Conservation (phyloP, 2,113 vertebrate genomes). For the Halcyon malimbica region DNA sequence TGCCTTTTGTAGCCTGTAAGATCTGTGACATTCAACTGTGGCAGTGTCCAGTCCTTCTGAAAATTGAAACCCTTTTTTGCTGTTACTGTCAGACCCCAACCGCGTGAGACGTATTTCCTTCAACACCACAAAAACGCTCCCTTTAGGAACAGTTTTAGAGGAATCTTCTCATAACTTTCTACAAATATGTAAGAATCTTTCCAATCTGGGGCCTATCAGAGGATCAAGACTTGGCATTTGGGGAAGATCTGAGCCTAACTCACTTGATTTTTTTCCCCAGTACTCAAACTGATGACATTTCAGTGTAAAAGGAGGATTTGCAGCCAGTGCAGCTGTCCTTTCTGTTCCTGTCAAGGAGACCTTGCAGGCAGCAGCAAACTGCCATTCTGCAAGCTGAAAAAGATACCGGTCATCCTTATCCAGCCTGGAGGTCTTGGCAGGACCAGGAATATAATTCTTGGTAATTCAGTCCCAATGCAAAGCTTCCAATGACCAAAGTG, state of each 20-base stretch:
- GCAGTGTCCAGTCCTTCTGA: background rate
- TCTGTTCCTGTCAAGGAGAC: background rate
- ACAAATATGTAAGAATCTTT: background rate
- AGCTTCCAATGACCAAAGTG: background rate
- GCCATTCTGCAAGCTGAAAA: background rate
- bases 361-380: background rate
- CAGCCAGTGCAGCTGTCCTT: background rate
- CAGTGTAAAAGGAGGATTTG: background rate
- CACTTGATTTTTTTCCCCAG: background rate
- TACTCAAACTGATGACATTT: background rate
- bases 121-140: background rate
- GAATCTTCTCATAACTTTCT: background rate
- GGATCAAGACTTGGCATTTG: background rate
- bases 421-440: background rate
- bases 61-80: background rate
- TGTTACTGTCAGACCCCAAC: background rate
- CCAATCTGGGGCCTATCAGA: background rate
- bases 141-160: background rate
- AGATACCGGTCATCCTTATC: background rate
- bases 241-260: background rate
- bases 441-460: background rate
- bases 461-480: background rate
- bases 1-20: background rate
- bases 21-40: background rate
- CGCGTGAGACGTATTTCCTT: background rate